phyloP scores from a whole-genome alignment of 2,797 vertebrate species.

The Adrianichthys oophorus region DNA sequence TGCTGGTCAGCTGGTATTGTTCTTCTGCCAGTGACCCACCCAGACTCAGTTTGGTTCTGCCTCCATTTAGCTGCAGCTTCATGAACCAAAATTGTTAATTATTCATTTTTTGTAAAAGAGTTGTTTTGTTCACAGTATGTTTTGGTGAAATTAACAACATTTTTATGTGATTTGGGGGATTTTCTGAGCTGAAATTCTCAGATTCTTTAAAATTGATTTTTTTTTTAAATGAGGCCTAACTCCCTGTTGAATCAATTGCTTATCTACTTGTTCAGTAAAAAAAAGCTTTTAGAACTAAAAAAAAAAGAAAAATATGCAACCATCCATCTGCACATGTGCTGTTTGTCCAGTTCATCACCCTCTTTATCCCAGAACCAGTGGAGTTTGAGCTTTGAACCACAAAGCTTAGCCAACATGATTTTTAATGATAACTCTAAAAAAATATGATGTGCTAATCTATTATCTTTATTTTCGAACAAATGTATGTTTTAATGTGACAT shows the following conservation, averaged over 20 bases:
- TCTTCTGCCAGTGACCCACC: constrained; percentile 64
- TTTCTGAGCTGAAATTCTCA: neutral
- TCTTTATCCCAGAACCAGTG: constrained; percentile 7
- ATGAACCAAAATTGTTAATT: too few relatives aligned
- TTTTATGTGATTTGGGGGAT: neutral
- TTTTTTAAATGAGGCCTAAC: too few relatives aligned
- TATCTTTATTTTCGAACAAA: constrained; percentile 26
- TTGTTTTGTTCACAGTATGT: too few relatives aligned
- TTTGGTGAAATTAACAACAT: too few relatives aligned
- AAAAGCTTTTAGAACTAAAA: too few relatives aligned
- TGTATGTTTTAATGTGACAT: constrained; percentile 31
- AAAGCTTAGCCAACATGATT: too few relatives aligned
- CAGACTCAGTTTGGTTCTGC: constrained; percentile 32
- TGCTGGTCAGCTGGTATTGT: constrained; percentile 64
- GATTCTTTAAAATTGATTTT: neutral
- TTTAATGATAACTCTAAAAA: too few relatives aligned
- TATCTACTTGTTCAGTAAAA: too few relatives aligned
- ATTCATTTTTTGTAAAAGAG: too few relatives aligned
- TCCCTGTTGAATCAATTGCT: too few relatives aligned
- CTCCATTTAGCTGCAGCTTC: neutral
- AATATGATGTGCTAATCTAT: too few relatives aligned
- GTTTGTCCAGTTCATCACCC: constrained; percentile 40
- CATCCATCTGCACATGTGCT: constrained; percentile 4
- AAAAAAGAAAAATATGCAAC: too few relatives aligned
- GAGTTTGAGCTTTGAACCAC: constrained; percentile 8